phyloP scores from a whole-genome alignment of 2,113 vertebrate genomes.

The Hypocryptadius cinnamomeus region DNA sequence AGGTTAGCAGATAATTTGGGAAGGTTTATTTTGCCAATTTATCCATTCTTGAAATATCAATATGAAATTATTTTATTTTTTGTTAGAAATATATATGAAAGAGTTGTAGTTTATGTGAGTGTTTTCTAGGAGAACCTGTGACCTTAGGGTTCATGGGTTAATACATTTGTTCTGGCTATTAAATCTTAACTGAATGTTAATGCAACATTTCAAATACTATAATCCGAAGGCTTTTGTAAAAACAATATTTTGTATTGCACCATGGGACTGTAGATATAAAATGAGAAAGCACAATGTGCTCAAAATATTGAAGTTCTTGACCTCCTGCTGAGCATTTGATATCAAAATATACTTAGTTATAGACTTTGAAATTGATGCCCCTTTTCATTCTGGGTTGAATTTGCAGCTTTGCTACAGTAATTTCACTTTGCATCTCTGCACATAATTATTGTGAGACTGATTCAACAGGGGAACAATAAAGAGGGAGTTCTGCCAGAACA shows the following conservation, averaged over 20 bases:
- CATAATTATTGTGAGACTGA: slow-evolving; percentile 18
- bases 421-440: slow-evolving; percentile 30
- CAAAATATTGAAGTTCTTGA: slow-evolving; percentile 55
- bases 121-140: not conserved
- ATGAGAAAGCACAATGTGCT: slow-evolving; percentile 25
- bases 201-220: not conserved
- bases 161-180: slow-evolving; percentile 9
- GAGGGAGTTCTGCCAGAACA: not conserved
- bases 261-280: not conserved
- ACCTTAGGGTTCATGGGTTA: not conserved
- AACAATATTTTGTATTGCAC: slow-evolving; percentile 4
- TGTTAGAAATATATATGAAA: not conserved
- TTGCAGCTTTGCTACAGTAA: slow-evolving; percentile 27
- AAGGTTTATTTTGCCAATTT: slow-evolving; percentile 22
- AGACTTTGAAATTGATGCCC: slow-evolving; percentile 41
- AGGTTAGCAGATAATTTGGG: not conserved
- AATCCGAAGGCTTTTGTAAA: slow-evolving; percentile 16
- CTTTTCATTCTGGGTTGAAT: slow-evolving; percentile 38
- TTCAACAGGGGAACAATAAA: slow-evolving; percentile 5
- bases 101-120: not conserved
- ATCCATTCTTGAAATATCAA: not conserved
- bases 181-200: slow-evolving; percentile 19
- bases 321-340: slow-evolving; percentile 44
- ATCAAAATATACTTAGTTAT: slow-evolving; percentile 4
- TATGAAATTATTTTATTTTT: not conserved